Evolutionary conservation across 2,888 invertebrate genomes (phyloP), one percentile per base, ranked within the genome.

Genomic region (Pseudanteris insignis): DNA sequence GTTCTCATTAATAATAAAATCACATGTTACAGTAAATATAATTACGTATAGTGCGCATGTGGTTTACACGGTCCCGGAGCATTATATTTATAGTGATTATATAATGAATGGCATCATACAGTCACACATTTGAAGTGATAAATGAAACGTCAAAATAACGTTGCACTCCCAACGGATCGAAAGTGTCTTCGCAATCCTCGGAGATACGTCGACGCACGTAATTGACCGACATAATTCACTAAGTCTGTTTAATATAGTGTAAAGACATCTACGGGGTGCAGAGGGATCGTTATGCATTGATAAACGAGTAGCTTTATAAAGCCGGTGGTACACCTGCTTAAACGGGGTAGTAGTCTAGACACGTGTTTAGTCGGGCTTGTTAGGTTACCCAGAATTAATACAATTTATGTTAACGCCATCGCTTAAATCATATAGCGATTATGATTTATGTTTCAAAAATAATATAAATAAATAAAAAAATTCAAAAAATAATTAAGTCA

Each of bases 161-260:
- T 21, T 25, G 8, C 2, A 4, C 6, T 12, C 21, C 47, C n/a
- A n/a, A 13, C 21, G 32, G 25, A 30, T 18, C 13, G 34, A 28
- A 41, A 28, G 18, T 46, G 26, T 48, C 33, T 32, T 48, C 14
- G 13, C 33, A 11, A 33, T 11, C 50, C 30, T 33, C 6, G 10
- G 36, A 36, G 53, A 30, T 33, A 13, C 51, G 58, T 54, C 46
- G 57, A 55, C 63, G 50, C 47, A 47, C 60, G 67, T 69, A 70
- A 71, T 71, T 71, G 65, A 61, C 30, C 51, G 64, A 68, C 63
- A 60, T 67, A 67, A 70, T 70, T 71, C 63, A 66, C 66, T 54
- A 63, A 62, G 59, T 34, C 26, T 14, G 63, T 44, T 61, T 69
- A 68, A 70, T 69, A 64, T 58, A 44, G 60, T 55, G 59, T 70